A percentile compares a stretch with the other conserved stretches of the same genome.
These are phyloP conservation scores for Oxyscelio sp. DNA, from an alignment of 2,888 invertebrate genomes.

Conservation along the genomic window DNA sequence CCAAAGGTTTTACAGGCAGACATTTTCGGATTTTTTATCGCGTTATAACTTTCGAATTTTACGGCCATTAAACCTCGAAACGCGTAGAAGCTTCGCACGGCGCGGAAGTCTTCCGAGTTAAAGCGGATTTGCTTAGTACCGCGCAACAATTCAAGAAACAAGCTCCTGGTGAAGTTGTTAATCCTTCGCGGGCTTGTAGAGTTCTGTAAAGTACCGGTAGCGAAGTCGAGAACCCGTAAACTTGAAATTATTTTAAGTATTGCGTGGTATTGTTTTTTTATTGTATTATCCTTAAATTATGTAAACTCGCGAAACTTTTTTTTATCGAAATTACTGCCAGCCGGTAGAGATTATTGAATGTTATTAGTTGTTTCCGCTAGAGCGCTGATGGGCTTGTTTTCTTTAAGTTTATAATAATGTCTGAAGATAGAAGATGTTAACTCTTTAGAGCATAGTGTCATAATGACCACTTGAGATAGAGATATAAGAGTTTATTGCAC, in stretches of 20 bases:
- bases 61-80: constrained; percentile 40
- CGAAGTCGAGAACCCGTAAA: constrained; percentile 22
- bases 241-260: constrained; percentile 30
- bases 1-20: neutral
- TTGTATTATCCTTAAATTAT: neutral
- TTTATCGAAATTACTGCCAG: too few species aligned
- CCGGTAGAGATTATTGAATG: neutral
- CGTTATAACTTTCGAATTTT: constrained; percentile 46
- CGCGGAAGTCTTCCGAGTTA: constrained; percentile 50
- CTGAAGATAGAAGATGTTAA: too few species aligned
- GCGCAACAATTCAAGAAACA: constrained; percentile 61
- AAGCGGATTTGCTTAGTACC: constrained; percentile 52
- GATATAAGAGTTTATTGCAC: too few species aligned
- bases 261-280: constrained; percentile 10
- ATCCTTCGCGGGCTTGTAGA: constrained; percentile 44
- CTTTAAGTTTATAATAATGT: too few species aligned
- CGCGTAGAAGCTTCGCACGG: constrained; percentile 25
- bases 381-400: neutral
- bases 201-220: constrained; percentile 32
- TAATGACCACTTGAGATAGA: too few species aligned
- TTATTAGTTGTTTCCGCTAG: neutral
- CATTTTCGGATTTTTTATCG: constrained; percentile 35
- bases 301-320: neutral
- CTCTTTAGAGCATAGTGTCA: too few species aligned
- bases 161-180: constrained; percentile 50